These are phyloP conservation scores for Lepus americanus DNA, from an alignment of 2,113 vertebrate species.

Conservation along the genomic window DNA sequence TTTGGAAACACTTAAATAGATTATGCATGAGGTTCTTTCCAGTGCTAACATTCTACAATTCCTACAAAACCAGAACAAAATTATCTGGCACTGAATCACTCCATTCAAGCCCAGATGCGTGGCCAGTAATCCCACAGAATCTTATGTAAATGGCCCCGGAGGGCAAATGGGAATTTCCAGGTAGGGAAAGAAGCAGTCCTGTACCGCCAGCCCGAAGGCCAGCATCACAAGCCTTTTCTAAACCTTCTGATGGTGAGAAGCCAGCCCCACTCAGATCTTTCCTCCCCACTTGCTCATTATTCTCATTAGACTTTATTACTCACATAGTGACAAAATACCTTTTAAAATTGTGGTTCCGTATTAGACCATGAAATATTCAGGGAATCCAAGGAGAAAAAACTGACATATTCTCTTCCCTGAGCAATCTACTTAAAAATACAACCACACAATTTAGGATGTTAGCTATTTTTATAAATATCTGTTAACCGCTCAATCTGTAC, in stretches of 20 bases:
- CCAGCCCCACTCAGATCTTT: background rate
- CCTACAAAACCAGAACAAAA: slow-evolving; percentile 62
- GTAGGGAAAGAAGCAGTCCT: background rate
- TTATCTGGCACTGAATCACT: slow-evolving; percentile 43
- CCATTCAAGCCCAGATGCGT: background rate
- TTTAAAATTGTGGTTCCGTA: background rate
- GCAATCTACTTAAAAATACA: background rate
- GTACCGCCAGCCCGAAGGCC: background rate
- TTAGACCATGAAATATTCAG: slow-evolving; percentile 9
- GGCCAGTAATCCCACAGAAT: slow-evolving; percentile 32
- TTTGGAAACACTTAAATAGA: slow-evolving; percentile 59
- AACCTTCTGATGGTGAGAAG: accelerated
- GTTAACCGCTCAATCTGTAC: background rate
- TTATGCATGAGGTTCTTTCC: slow-evolving; percentile 21
- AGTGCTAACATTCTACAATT: background rate
- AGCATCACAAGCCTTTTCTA: background rate
- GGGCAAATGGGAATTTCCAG: background rate
- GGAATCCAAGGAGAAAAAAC: background rate
- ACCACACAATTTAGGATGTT: background rate
- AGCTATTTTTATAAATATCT: background rate
- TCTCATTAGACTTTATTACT: background rate
- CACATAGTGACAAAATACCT: background rate
- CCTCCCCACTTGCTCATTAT: background rate
- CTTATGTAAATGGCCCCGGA: background rate
- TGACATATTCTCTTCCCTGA: background rate